Base-by-base conservation (phyloP, 1,140 invertebrate species). In the Drosophila pseudoobscura region DNA sequence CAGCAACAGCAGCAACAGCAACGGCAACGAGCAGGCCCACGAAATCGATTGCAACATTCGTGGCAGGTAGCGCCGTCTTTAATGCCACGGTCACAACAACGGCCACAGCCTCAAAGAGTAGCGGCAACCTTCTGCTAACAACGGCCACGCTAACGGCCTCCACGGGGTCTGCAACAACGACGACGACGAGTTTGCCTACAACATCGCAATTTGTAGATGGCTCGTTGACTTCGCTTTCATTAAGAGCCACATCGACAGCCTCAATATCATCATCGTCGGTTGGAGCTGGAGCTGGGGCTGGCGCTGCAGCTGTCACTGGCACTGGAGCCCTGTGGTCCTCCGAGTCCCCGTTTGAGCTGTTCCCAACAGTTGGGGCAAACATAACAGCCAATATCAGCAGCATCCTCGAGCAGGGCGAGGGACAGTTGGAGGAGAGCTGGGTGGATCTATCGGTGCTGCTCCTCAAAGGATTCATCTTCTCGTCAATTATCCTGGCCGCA, bases 401-500 rank as follows among this genome's bases (percentile, higher is more conserved):
- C 57, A 46, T 60, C 15, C 11, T 51, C 49, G 68, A 45, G 17
- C 70, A 74, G 22, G 60, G 17, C 26, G 72, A 54, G 15, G 15
- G 20, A 5, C 56, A 77, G 13, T 56, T 77, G 35, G 78, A 83
- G 22, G 89, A 90, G 15, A 92, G 90, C 77, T 94, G 93, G 93
- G 64, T 92, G 13, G 92, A 93, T 61, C 65, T 93, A 17, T 84
- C 95, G 49, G 78, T 94, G 4, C 92, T 95, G 47, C 92, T 96
- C 47, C 78, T 96, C 52, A 96, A 96, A 82, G 94, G 94, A 1
- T 93, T 95, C 77, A 93, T 96, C 62, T 97, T 97, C 93, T 94
- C 94, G 47, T 94, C 94, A 61, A 97, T 98, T 89, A 98, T 98
- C 78, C 92, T 96, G 39, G 95, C 95, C 52, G 97, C 97, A 0